Evolutionary conservation across 1,140 invertebrate genomes (phyloP).

Genomic region (Drosophila insularis): DNA sequence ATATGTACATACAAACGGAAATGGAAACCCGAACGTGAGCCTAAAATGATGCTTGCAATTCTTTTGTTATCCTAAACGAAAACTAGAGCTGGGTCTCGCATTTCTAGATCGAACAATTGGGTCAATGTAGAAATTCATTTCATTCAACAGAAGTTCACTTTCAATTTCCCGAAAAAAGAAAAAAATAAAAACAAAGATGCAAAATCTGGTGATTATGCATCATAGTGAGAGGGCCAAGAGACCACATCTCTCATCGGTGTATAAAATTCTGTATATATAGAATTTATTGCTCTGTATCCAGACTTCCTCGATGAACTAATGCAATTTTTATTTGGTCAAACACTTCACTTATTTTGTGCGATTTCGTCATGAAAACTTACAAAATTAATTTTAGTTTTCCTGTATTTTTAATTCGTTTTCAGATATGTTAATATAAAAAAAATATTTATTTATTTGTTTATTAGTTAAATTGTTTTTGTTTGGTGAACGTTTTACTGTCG

Average conservation of each 20-base stretch:
- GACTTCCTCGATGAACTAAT: background rate
- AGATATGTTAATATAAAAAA: conserved; percentile 2
- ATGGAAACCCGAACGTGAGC: conserved; percentile 28
- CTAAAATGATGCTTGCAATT: conserved; percentile 53
- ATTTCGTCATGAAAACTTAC: background rate
- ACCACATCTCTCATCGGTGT: background rate
- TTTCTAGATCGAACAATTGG: conserved; percentile 15
- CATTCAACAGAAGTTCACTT: background rate
- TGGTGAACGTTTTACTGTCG: conserved; percentile 33
- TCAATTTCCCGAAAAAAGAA: background rate
- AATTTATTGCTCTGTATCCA: background rate
- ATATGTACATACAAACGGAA: conserved; percentile 48
- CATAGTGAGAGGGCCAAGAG: background rate
- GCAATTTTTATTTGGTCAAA: background rate
- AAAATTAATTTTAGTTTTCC: background rate
- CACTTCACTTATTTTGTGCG: background rate
- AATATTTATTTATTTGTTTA: background rate
- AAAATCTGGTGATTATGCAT: background rate
- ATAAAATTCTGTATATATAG: conserved; percentile 4
- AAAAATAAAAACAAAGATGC: background rate
- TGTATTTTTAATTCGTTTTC: background rate
- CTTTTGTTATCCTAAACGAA: conserved; percentile 24
- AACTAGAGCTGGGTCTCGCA: conserved; percentile 25
- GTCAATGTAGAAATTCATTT: background rate
- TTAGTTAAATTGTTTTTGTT: background rate